phyloP scores from a whole-genome alignment of 2,797 vertebrate genomes.

The Podargus strigoides region DNA sequence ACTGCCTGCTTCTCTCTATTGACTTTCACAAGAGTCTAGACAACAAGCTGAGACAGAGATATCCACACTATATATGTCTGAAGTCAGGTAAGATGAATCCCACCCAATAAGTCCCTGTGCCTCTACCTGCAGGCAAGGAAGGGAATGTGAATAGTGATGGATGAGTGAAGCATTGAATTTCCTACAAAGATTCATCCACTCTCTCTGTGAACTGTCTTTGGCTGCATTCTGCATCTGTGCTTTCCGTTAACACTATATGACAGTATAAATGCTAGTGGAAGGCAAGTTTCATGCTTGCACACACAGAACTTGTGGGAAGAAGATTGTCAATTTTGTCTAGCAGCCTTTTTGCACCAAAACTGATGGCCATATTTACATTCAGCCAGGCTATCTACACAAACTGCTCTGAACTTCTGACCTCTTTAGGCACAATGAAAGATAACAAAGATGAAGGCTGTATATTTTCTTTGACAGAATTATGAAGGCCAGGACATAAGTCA shows the following conservation, averaged over 20 bases:
- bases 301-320: conserved; percentile 50
- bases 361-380: conserved; percentile 57
- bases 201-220: not conserved
- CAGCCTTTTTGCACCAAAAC: conserved; percentile 42
- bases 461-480: conserved; percentile 63
- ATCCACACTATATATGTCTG: conserved; percentile 40
- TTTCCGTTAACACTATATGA: not conserved
- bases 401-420: conserved; percentile 64
- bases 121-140: conserved; percentile 50
- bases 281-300: conserved; percentile 41
- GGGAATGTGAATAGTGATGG: conserved; percentile 60
- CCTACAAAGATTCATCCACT: conserved; percentile 35
- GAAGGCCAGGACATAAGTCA: conserved; percentile 62
- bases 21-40: conserved; percentile 47
- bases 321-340: conserved; percentile 21
- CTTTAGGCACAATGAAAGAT: conserved; percentile 66
- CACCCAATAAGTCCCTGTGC: conserved; percentile 44
- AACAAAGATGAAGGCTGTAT: conserved; percentile 66
- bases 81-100: conserved; percentile 61
- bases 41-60: conserved; percentile 43
- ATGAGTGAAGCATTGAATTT: conserved; percentile 53
- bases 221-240: conserved; percentile 14
- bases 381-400: conserved; percentile 25
- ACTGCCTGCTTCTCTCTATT: conserved; percentile 30
- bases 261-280: not conserved